Evolutionary conservation across 2,113 vertebrate genomes (phyloP).

Genomic region (Halichoeres trimaculatus): DNA sequence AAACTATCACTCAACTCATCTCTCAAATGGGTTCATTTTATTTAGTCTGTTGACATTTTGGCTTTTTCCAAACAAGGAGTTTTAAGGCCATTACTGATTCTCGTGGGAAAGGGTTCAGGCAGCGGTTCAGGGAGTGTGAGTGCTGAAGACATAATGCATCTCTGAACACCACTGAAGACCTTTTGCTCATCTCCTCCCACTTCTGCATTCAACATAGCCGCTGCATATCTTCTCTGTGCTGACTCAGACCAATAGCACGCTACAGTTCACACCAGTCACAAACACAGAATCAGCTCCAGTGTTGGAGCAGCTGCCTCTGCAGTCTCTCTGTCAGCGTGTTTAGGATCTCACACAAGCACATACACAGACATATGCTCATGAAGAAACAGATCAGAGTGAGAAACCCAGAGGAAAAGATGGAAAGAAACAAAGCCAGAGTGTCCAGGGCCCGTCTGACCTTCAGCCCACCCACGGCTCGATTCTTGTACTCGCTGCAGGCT

Average conservation of each 20-base stretch:
- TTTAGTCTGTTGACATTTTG: not conserved
- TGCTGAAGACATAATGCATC: conserved; percentile 59
- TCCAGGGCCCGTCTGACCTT: conserved; percentile 67
- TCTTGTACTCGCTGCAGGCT: conserved; percentile 33
- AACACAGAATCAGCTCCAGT: not conserved
- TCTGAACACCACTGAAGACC: conserved; percentile 43
- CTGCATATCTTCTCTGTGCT: conserved; percentile 45
- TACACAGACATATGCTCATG: conserved; percentile 14
- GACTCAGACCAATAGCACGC: conserved; percentile 62
- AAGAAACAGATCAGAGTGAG: conserved; percentile 4
- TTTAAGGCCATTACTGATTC: conserved; percentile 17
- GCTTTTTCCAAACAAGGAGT: not conserved
- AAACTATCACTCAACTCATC: no score
- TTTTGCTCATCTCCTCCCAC: conserved; percentile 65
- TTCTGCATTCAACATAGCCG: conserved; percentile 54
- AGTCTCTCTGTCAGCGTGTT: not conserved
- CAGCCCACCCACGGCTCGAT: conserved; percentile 65
- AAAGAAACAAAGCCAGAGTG: conserved; percentile 48
- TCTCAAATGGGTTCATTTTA: not conserved
- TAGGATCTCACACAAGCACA: not conserved
- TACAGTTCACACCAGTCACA: conserved; percentile 3
- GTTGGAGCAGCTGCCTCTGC: not conserved
- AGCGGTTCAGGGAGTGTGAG: conserved; percentile 48
- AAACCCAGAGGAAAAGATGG: conserved; percentile 1
- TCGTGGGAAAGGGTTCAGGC: conserved; percentile 29